These are phyloP conservation scores for Cephus rjabovi DNA, from an alignment of 2,888 invertebrate species.

Conservation along the genomic window DNA sequence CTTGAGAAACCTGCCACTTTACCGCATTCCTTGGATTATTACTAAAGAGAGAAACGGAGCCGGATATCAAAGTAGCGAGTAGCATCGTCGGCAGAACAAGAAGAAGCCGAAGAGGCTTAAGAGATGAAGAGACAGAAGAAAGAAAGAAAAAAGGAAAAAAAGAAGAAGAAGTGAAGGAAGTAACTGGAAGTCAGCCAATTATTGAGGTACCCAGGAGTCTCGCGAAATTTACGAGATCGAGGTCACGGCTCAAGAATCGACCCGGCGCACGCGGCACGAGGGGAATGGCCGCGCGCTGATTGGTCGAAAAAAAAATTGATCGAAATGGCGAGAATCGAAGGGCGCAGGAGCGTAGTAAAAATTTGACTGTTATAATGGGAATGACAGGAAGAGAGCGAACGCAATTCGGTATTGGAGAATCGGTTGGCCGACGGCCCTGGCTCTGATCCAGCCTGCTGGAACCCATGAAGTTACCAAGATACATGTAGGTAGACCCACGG, in stretches of 20 bases:
- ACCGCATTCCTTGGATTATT: too few species aligned
- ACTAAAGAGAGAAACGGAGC: too few species aligned
- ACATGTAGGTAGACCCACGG: neutral
- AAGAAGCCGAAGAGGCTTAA: too few species aligned
- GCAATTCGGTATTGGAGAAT: constrained; percentile 26
- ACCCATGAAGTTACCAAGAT: constrained; percentile 33
- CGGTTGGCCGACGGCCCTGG: constrained; percentile 47
- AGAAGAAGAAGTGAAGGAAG: neutral
- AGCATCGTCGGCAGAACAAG: too few species aligned
- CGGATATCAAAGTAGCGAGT: too few species aligned
- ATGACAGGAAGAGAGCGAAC: constrained; percentile 18
- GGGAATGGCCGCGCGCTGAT: too few species aligned
- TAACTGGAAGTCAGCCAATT: constrained; percentile 4
- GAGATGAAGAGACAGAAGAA: neutral
- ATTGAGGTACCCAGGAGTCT: constrained; percentile 17
- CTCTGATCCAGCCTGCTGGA: constrained; percentile 45
- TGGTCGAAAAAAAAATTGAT: too few species aligned
- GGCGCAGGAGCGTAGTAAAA: neutral
- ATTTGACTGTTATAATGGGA: constrained; percentile 16
- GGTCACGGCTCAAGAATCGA: constrained; percentile 5
- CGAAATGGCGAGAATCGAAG: too few species aligned
- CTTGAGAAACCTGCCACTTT: too few species aligned
- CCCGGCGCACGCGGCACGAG: too few species aligned
- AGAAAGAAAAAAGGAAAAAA: too few species aligned
- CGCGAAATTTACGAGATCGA: constrained; percentile 33